Base-by-base conservation (phyloP, 2,113 vertebrate species). In the Thinocorus orbignyianus region DNA sequence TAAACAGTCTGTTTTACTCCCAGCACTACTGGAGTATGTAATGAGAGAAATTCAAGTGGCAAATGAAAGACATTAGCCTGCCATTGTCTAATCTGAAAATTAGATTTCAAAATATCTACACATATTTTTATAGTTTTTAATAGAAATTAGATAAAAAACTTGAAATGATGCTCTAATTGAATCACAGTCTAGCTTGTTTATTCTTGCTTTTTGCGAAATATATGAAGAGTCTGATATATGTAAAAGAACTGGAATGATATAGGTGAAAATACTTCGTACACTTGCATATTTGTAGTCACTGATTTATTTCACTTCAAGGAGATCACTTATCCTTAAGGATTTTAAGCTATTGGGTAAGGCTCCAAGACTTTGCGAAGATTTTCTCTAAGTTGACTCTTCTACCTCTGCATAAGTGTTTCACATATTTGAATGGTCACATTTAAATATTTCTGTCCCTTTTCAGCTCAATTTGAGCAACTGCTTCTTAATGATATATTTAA, bases 261-360 rank as follows among this genome's bases (percentile, higher is more conserved):
- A 49, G n/a, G 7, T 91, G 33, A 71, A 81, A 81, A 65, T 62
- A 28, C 35, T 51, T 86, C 44, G 41, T n/a, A n/a, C 11, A 17
- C 6, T 17, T 80, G 20, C 2, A n/a, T 92, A 58, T 83, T 77
- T 92, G 31, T 26, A 54, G 25, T 39, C 33, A 54, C 23, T 41
- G 13, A 2, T 64, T 82, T 73, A 44, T 79, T 86, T 88, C 25
- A 55, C 10, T 90, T 74, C 14, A n/a, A 81, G 49, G 31, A 57
- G 10, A 18, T 51, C 17, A 22, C 9, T 73, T 30, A 58, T 72
- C 16, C 22, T 66, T 54, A 55, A 42, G 11, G 35, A 62, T 3
- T 11, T 37, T 86, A 83, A 91, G 9, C 41, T 54, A 55, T 33
- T 44, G 0, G 0, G 6, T 54, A 69, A 82, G 4, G 6, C 18